Evolutionary conservation across 2,113 vertebrate species (phyloP).

Genomic region (Eurystomus gularis): DNA sequence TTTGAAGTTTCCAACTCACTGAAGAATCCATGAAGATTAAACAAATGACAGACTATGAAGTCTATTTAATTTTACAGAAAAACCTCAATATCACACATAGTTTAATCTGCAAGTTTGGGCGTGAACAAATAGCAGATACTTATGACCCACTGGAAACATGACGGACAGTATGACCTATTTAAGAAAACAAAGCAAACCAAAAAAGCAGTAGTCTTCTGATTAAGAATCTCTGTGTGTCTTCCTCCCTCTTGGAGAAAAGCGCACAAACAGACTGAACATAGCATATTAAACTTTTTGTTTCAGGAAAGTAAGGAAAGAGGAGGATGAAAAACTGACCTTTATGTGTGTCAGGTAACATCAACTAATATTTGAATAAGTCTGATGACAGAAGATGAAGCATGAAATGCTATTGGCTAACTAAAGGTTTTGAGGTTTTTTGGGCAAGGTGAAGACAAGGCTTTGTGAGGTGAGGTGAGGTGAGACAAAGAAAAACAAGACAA

Average conservation of each 20-base stretch:
- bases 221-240: not conserved
- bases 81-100: not conserved
- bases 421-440: not conserved
- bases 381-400: not conserved
- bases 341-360: not conserved
- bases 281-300: not conserved
- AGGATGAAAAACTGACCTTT: not conserved
- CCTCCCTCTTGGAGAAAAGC: not conserved
- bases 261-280: not conserved
- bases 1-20: not conserved
- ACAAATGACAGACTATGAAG: not conserved
- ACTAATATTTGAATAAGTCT: not conserved
- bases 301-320: not conserved
- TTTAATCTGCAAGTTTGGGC: not conserved
- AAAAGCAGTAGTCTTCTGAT: not conserved
- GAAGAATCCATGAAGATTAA: not conserved
- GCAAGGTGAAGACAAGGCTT: not conserved
- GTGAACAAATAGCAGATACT: not conserved
- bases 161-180: not conserved
- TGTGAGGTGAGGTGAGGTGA: not conserved
- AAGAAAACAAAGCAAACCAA: not conserved
- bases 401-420: not conserved
- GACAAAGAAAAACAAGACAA: not conserved
- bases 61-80: not conserved
- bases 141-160: not conserved